Evolutionary conservation across 92 coral and sea anemone species (phyloP).

Genomic region (Actinostola sp.): DNA sequence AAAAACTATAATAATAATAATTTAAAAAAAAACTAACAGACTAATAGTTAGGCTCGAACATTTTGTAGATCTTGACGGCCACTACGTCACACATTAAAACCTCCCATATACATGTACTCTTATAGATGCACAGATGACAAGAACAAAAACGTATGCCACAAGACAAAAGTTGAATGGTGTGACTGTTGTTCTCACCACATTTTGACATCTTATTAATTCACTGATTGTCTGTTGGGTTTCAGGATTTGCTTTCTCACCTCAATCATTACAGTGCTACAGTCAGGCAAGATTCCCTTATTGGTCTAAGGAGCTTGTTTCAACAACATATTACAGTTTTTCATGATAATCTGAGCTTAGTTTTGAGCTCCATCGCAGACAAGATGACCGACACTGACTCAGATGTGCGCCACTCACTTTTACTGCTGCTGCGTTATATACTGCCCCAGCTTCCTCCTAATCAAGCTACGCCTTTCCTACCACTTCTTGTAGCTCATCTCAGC

Average conservation of each 20-base stretch:
- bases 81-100: too few species aligned
- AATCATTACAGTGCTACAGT: slow-evolving; percentile 83
- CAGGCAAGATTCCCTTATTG: slow-evolving; percentile 81
- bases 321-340: slow-evolving; percentile 62
- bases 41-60: too few species aligned
- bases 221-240: neutral
- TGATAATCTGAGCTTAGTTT: slow-evolving; percentile 65
- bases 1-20: too few species aligned
- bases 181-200: too few species aligned
- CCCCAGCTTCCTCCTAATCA: slow-evolving; percentile 63
- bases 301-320: slow-evolving; percentile 77
- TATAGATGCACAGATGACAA: too few species aligned
- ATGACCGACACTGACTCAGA: slow-evolving; percentile 78
- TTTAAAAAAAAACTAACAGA: too few species aligned
- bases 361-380: slow-evolving; percentile 66
- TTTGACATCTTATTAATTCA: neutral
- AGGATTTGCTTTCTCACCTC: slow-evolving; percentile 80
- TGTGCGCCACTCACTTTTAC: slow-evolving; percentile 83
- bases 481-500: slow-evolving; percentile 79
- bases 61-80: too few species aligned
- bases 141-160: too few species aligned
- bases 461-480: slow-evolving; percentile 77
- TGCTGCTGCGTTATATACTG: slow-evolving; percentile 59
- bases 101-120: too few species aligned
- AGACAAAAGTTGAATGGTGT: too few species aligned